These are phyloP conservation scores for Otis tarda DNA, from an alignment of 2,113 vertebrate species.

Conservation along the genomic window DNA sequence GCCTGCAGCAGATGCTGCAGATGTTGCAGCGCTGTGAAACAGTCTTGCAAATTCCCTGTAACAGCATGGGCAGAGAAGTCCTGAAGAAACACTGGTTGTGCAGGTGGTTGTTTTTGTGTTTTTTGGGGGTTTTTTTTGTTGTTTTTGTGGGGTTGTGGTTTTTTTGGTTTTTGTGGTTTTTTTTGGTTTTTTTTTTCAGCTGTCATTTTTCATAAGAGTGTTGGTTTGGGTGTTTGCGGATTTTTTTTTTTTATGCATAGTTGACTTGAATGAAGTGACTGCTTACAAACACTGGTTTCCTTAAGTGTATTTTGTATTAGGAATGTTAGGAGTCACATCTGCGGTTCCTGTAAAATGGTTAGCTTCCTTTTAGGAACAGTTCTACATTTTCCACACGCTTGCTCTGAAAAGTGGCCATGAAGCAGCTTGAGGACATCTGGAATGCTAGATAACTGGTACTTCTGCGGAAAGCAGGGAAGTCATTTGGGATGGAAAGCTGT, in stretches of 20 bases:
- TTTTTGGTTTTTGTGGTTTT: neutral
- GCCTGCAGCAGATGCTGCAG: neutral
- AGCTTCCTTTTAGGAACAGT: neutral
- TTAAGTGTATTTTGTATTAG: neutral
- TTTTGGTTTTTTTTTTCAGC: neutral
- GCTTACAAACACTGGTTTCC: neutral
- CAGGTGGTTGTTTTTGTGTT: neutral
- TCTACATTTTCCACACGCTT: neutral
- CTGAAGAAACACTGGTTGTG: neutral
- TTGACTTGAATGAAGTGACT: neutral
- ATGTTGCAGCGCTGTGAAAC: neutral
- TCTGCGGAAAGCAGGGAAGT: neutral
- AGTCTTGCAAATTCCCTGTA: neutral
- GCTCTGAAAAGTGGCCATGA: neutral
- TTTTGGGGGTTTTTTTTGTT: too few relatives aligned
- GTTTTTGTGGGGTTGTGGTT: too few relatives aligned
- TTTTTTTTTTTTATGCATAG: neutral
- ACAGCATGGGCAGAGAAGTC: neutral
- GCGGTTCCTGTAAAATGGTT: neutral
- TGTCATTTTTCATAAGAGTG: neutral
- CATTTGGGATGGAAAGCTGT: neutral
- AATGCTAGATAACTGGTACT: neutral
- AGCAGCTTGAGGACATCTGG: conserved; percentile 14
- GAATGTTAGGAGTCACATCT: neutral
- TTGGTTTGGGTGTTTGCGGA: neutral